phyloP scores from a whole-genome alignment of 2,797 vertebrate species.

The Etheostoma perlongum region DNA sequence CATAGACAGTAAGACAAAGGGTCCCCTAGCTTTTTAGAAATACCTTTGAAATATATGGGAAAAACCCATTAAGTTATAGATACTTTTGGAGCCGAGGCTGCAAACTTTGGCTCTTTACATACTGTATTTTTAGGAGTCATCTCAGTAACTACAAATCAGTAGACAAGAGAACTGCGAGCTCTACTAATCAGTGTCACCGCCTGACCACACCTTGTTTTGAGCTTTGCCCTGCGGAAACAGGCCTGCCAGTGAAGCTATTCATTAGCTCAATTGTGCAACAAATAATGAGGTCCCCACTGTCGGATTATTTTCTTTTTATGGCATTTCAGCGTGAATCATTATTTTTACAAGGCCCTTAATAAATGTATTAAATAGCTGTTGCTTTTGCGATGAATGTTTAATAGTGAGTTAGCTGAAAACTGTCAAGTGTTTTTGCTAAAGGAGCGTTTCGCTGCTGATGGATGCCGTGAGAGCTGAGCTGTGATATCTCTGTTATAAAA shows the following conservation, averaged over 20 bases:
- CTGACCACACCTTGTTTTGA: conserved; percentile 21
- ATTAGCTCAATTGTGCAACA: conserved; percentile 40
- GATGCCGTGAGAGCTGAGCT: conserved; percentile 19
- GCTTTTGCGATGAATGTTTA: conserved; percentile 42
- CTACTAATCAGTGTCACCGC: conserved; percentile 37
- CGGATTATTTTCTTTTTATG: conserved; percentile 10
- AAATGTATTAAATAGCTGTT: conserved; percentile 45
- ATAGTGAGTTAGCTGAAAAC: conserved; percentile 35
- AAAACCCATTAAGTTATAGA: conserved; percentile 19
- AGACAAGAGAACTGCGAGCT: conserved; percentile 18
- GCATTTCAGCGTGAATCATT: conserved; percentile 24
- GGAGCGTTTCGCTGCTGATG: conserved; percentile 33
- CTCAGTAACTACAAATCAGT: conserved; percentile 22
- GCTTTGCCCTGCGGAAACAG: conserved; percentile 17
- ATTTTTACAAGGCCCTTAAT: conserved; percentile 44
- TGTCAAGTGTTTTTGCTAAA: conserved; percentile 28
- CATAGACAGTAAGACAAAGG: background rate
- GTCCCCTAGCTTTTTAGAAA: background rate
- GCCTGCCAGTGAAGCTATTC: conserved; percentile 28
- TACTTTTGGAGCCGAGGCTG: background rate
- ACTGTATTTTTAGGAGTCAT: conserved; percentile 15
- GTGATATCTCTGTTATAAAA: conserved; percentile 39
- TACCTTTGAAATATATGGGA: background rate
- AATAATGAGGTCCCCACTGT: conserved; percentile 37
- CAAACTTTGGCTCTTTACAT: background rate